Conservation (phyloP, 2,888 invertebrate species). For the Augochlorella aurata region DNA sequence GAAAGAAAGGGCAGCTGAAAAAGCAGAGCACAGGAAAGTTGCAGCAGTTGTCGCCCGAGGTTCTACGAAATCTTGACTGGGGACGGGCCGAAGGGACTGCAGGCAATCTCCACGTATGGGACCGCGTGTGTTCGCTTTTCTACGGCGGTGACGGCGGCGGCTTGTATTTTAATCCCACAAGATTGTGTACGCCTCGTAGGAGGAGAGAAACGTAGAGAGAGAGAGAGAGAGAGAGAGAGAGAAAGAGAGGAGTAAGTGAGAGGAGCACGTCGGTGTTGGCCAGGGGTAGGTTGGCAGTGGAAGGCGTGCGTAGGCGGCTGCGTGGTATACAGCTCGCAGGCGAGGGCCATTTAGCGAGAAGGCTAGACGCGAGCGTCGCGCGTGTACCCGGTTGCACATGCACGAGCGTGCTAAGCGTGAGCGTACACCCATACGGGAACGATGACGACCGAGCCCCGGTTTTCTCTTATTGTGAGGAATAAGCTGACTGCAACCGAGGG, state of each 20-base stretch:
- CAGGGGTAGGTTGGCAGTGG: constrained; percentile 39
- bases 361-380: constrained; percentile 65
- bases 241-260: constrained; percentile 14
- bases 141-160: constrained; percentile 33
- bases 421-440: constrained; percentile 44
- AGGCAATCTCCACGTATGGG: constrained; percentile 72
- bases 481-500: constrained; percentile 68
- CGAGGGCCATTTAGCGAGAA: constrained; percentile 75
- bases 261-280: constrained; percentile 10
- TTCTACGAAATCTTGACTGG: constrained; percentile 70
- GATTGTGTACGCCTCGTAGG: constrained; percentile 72
- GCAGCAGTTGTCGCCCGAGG: constrained; percentile 51
- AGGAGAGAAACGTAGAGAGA: neutral
- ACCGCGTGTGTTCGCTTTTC: constrained; percentile 59
- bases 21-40: neutral
- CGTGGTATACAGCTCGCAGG: constrained; percentile 63
- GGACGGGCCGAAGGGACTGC: constrained; percentile 63
- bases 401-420: constrained; percentile 26
- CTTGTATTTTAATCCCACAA: constrained; percentile 77
- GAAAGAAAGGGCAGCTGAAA: neutral
- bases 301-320: constrained; percentile 59
- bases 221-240: neutral
- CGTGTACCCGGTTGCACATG: constrained; percentile 49
- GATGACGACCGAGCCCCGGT: constrained; percentile 56
- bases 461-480: constrained; percentile 76